phyloP scores from a whole-genome alignment of 92 coral and sea anemone species.

The Porites evermanni region DNA sequence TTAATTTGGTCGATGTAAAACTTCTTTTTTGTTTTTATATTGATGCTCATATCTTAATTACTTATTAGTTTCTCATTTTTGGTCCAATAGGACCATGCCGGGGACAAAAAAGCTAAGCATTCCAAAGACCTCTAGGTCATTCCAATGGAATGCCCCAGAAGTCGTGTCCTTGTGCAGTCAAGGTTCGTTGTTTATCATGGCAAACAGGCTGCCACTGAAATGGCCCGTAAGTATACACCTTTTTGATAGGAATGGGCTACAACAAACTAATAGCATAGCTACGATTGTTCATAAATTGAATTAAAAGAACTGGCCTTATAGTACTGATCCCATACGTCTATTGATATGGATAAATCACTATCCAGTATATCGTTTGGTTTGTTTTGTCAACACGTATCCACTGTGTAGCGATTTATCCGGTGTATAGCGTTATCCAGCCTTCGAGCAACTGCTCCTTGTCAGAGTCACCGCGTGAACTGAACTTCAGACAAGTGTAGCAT shows the following conservation, averaged over 20 bases:
- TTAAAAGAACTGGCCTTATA: slow-evolving; percentile 6
- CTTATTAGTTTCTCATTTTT: not conserved
- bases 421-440: too few species aligned
- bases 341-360: not conserved
- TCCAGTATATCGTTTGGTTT: too few species aligned
- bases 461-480: too few species aligned
- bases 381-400: too few species aligned
- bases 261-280: not conserved
- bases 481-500: too few species aligned
- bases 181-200: slow-evolving; percentile 59
- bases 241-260: slow-evolving; percentile 15
- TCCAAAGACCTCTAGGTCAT: slow-evolving; percentile 40
- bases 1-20: not conserved
- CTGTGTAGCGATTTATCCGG: too few species aligned
- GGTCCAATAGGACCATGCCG: slow-evolving; percentile 19
- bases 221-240: slow-evolving; percentile 10
- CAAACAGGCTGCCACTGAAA: slow-evolving; percentile 42
- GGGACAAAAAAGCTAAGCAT: slow-evolving; percentile 42
- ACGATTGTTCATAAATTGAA: slow-evolving; percentile 11
- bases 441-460: too few species aligned
- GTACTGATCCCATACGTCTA: not conserved
- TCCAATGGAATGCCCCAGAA: slow-evolving; percentile 51
- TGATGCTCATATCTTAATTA: not conserved
- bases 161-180: slow-evolving; percentile 55
- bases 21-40: not conserved